A percentile compares a stretch with the other conserved stretches of the same genome.
These are phyloP conservation scores for Tenthredo scrophulariae DNA, from an alignment of 2,888 invertebrate species.

Conservation along the genomic window DNA sequence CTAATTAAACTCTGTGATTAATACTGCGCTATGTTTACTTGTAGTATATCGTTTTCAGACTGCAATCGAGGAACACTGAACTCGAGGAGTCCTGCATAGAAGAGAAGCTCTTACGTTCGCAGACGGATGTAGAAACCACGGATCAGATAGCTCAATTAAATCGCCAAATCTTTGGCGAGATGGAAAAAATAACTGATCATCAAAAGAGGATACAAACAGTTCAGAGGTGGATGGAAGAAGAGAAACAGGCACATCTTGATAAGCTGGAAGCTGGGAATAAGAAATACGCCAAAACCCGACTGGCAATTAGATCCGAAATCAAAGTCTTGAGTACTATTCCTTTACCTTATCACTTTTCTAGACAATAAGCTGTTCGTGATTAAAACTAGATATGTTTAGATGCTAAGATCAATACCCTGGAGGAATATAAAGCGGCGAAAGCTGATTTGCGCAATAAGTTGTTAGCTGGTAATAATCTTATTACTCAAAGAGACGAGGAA, in stretches of 20 bases:
- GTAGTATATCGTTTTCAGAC: conserved; percentile 59
- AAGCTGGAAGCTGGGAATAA: conserved; percentile 61
- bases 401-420: conserved; percentile 69
- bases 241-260: conserved; percentile 60
- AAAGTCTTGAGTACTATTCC: conserved; percentile 68
- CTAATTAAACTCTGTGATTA: not conserved
- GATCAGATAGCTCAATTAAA: conserved; percentile 65
- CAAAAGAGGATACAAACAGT: conserved; percentile 58
- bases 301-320: conserved; percentile 64
- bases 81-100: conserved; percentile 59
- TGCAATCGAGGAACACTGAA: conserved; percentile 66
- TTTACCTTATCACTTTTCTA: conserved; percentile 22
- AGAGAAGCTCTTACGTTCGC: conserved; percentile 54
- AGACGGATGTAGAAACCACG: conserved; percentile 62
- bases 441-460: conserved; percentile 65
- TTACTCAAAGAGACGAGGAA: conserved; percentile 62
- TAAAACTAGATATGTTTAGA: conserved; percentile 60
- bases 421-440: conserved; percentile 68
- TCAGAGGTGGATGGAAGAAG: conserved; percentile 59
- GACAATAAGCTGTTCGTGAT: not conserved
- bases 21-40: not conserved
- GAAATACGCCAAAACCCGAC: conserved; percentile 64
- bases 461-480: conserved; percentile 56
- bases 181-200: conserved; percentile 60
- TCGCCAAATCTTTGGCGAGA: conserved; percentile 60